Base-by-base conservation (phyloP, 2,797 vertebrate genomes). In the Syndactyla subalaris region DNA sequence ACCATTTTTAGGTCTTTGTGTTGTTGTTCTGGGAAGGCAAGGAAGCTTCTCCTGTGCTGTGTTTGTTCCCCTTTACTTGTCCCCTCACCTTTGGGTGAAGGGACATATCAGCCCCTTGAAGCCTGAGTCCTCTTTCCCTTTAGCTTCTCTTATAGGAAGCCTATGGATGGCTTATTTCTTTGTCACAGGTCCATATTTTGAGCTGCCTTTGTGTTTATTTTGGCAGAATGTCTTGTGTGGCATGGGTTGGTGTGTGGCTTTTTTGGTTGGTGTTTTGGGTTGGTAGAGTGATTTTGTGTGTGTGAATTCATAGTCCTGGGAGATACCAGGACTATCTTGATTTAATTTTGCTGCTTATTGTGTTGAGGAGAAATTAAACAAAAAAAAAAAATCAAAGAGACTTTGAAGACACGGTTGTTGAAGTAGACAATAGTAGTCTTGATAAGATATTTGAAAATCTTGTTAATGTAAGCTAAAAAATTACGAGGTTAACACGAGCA, bases 181-280 rank as follows among this genome's bases (percentile, higher is more conserved):
- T 54, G 36, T 34, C 5, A 7, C 20, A 39, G 13, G 7, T 48
- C 20, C 2, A 0, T 15, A 10, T 23, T 13, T 55, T 30, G 19
- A 55, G 32, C 24, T 32, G 15, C 13, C 14, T 14, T 39, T 3
- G 2, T 38, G 61, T 71, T 71, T 62, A 54, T 38, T 81, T 70
- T 11, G 81, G 29, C 23, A 54, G 51, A 38, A 78, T 11, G 5
- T 22, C 16, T 14, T 58, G 7, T 58, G 41, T 71, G 38, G 9
- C n/a, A 21, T 14, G 22, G 24, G 12, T 83, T 51, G 30, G 2
- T 30, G 24, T 30, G 9, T 26, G 26, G 22, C 10, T 3, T n/a
- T 39, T 14, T 45, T n/a, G 9, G 12, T 12, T 75, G 30, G 14
- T 18, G 16, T 36, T 80, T 62, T 54, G 12, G 8, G 7, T 55